phyloP scores from a whole-genome alignment of 2,797 vertebrate genomes.

The Melanotaenia nigrans region DNA sequence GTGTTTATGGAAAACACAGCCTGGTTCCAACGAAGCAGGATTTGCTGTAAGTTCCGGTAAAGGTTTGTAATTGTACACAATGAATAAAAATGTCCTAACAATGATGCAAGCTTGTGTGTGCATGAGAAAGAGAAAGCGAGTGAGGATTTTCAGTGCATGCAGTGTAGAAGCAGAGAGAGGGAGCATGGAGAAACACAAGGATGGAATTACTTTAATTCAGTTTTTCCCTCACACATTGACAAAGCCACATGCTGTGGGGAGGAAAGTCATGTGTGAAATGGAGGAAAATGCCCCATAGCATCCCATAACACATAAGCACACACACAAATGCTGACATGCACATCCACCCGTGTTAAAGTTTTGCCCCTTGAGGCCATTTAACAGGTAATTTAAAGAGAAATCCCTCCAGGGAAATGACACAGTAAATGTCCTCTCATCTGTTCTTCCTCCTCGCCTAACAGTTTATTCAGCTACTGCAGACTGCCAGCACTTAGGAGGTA shows the following conservation, averaged over 20 bases:
- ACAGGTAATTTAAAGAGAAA: conserved; percentile 85
- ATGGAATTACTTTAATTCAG: conserved; percentile 66
- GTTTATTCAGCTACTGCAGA: conserved; percentile 69
- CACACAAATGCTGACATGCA: conserved; percentile 45
- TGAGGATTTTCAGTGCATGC: background rate
- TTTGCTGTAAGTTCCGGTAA: no score
- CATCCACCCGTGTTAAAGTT: conserved; percentile 39
- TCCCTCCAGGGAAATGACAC: conserved; percentile 70
- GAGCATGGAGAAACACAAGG: conserved; percentile 63
- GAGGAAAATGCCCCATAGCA: conserved; percentile 58
- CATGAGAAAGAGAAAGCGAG: background rate
- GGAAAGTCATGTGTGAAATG: conserved; percentile 69
- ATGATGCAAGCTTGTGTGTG: conserved; percentile 10
- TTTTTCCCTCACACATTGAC: conserved; percentile 30
- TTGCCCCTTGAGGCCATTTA: conserved; percentile 79
- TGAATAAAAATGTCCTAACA: no score
- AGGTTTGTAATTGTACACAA: no score
- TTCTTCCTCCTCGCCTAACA: conserved; percentile 61
- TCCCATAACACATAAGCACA: conserved; percentile 37
- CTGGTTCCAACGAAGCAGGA: no score
- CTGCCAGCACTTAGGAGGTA: conserved; percentile 64
- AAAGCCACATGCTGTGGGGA: conserved; percentile 51
- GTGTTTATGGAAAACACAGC: no score
- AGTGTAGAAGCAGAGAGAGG: conserved; percentile 4
- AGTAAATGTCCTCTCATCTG: conserved; percentile 71